Percentiles rank a stretch among this genome's conserved stretches.
Conservation (phyloP, 2,888 invertebrate genomes). For the Raillietiella orientalis region DNA sequence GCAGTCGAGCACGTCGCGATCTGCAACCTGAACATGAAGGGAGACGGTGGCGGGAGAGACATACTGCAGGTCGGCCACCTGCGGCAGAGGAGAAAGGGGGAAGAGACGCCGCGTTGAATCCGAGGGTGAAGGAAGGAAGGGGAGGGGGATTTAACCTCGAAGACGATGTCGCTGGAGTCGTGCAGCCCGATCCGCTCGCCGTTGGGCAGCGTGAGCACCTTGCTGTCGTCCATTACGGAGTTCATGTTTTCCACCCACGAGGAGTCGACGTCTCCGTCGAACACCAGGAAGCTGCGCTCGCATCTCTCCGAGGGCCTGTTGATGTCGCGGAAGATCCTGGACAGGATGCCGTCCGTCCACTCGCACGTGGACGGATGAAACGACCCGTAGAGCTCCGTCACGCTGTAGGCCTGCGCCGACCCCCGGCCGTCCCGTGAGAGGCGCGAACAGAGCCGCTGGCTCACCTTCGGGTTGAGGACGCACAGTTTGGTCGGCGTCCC, state of each 20-base stretch:
- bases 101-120: too few relatives aligned
- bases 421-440: too few relatives aligned
- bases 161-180: conserved; percentile 43
- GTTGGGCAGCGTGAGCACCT: conserved; percentile 55
- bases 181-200: conserved; percentile 56
- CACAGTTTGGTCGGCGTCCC: conserved; percentile 43
- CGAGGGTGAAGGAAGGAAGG: too few relatives aligned
- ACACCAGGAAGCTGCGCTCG: conserved; percentile 49
- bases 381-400: conserved; percentile 59
- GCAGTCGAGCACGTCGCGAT: too few relatives aligned
- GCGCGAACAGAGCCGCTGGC: conserved; percentile 13
- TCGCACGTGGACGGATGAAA: conserved; percentile 54
- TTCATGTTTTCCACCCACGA: conserved; percentile 93
- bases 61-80: conserved; percentile 55
- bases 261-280: conserved; percentile 79
- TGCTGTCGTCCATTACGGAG: conserved; percentile 86
- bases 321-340: conserved; percentile 64
- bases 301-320: conserved; percentile 37
- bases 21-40: too few relatives aligned
- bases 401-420: conserved; percentile 36
- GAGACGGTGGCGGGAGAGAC: conserved; percentile 81
- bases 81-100: conserved; percentile 4
- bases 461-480: conserved; percentile 51
- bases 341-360: conserved; percentile 73
- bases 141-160: conserved; percentile 34